Evolutionary conservation across 2,113 vertebrate genomes (phyloP), one percentile per base, ranked within the genome.

Genomic region (Sylvietta virens): DNA sequence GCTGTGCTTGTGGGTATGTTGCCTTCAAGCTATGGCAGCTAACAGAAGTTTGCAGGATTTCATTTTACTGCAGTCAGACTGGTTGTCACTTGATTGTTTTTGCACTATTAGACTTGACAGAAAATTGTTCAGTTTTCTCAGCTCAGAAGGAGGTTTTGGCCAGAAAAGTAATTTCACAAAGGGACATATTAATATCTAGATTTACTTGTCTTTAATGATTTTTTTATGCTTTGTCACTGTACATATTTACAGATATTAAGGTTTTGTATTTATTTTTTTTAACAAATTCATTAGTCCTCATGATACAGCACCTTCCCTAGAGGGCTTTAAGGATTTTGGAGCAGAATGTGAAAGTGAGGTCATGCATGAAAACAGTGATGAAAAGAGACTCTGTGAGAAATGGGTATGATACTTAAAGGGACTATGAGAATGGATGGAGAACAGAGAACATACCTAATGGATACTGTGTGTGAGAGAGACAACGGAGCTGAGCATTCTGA

Each of bases 41-140:
- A 88, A 86, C 35, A 96, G 94, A 78, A 64, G 39, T 80, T 94
- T 93, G 45, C 19, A 72, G 40, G 42, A 92, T 96, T 95, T 95
- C 44, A 26, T 85, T 90, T 67, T 81, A 62, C 15, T 81, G 74
- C 73, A 84, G 48, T 81, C 66, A 92, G 78, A 85, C 33, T 82
- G 65, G 35, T 61, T 91, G 73, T 54, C 65, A 39, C 88, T 79
- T 94, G 74, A 81, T 70, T 94, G 77, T 4, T 94, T 89, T 95
- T 92, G 22, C 27, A 21, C 31, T 87, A 69, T 83, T 73, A 69
- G 51, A 76, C 79, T 79, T 92, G 91, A 93, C 95, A 92, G 62
- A 95, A 44, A 51, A 54, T 92, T 89, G 60, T 80, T 88, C 9
- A 0, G 5, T 18, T 96, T 90, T 86, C 65, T 90, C 19, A 76